Percentiles rank a stretch among this genome's conserved stretches.
Evolutionary conservation across 1,140 invertebrate species (phyloP).

Genomic region (Platorchestia sp.): DNA sequence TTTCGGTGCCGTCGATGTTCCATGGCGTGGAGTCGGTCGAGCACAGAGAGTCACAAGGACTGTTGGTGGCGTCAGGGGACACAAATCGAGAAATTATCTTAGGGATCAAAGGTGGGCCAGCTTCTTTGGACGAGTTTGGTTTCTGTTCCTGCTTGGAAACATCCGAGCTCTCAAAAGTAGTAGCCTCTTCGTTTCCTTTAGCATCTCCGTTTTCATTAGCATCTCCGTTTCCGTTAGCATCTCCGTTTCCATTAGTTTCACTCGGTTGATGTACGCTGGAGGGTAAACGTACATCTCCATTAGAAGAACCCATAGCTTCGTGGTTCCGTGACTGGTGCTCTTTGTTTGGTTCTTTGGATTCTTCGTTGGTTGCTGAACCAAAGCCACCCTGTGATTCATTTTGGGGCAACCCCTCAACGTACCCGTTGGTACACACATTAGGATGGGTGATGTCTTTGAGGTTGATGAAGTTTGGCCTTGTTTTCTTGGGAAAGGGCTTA

Average conservation of each 20-base stretch:
- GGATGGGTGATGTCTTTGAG: neutral
- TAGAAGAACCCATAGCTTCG: neutral
- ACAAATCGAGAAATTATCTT: slow-evolving; percentile 22
- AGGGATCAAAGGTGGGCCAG: neutral
- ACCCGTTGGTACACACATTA: neutral
- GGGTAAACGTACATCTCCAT: neutral
- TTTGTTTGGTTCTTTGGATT: neutral
- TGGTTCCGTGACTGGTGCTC: neutral
- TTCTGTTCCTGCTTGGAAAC: neutral
- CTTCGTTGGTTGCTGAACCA: neutral
- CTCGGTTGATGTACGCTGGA: neutral
- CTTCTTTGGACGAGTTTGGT: neutral
- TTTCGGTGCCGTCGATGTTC: slow-evolving; percentile 64
- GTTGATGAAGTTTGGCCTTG: slow-evolving; percentile 28
- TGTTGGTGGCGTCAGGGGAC: slow-evolving; percentile 29
- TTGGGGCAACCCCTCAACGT: neutral
- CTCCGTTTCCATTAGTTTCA: neutral
- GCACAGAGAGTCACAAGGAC: slow-evolving; percentile 56
- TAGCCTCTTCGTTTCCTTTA: neutral
- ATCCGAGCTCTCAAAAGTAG: neutral
- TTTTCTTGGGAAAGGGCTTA: slow-evolving; percentile 22
- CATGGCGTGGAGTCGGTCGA: slow-evolving; percentile 63
- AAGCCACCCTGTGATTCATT: neutral
- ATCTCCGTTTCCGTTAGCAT: neutral
- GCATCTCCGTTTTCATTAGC: too few relatives aligned